Percentiles rank a stretch among this genome's conserved stretches.
phyloP scores from a whole-genome alignment of 2,113 vertebrate species.

The Sceloporus undulatus region DNA sequence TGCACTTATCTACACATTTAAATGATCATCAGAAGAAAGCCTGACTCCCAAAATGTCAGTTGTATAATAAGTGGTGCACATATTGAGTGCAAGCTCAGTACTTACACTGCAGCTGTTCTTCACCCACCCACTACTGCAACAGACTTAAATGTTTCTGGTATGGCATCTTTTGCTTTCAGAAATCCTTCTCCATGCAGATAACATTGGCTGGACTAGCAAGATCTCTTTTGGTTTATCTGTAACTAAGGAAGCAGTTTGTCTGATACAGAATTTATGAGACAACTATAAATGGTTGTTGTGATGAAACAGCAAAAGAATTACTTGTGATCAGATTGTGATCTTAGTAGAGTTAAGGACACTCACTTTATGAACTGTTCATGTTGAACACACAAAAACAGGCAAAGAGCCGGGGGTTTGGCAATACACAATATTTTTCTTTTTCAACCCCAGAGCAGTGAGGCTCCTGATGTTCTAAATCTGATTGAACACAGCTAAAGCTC shows the following conservation, averaged over 20 bases:
- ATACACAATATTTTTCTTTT: slow-evolving; percentile 19
- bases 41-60: too few species aligned
- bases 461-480: slow-evolving; percentile 21
- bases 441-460: neutral
- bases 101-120: neutral
- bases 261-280: neutral
- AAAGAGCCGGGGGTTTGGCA: neutral
- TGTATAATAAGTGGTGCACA: too few species aligned
- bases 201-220: neutral
- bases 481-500: slow-evolving; percentile 37
- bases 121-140: too few species aligned
- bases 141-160: neutral
- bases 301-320: slow-evolving; percentile 22
- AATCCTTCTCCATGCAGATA: neutral
- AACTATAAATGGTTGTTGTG: neutral
- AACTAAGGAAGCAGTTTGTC: neutral
- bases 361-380: slow-evolving; percentile 24
- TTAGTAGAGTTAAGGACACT: neutral
- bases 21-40: neutral
- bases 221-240: neutral
- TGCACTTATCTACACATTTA: neutral
- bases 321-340: neutral
- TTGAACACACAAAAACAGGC: neutral
- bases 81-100: neutral
- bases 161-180: neutral